Base-by-base conservation (phyloP, 2,888 invertebrate species). In the Selenia dentaria region DNA sequence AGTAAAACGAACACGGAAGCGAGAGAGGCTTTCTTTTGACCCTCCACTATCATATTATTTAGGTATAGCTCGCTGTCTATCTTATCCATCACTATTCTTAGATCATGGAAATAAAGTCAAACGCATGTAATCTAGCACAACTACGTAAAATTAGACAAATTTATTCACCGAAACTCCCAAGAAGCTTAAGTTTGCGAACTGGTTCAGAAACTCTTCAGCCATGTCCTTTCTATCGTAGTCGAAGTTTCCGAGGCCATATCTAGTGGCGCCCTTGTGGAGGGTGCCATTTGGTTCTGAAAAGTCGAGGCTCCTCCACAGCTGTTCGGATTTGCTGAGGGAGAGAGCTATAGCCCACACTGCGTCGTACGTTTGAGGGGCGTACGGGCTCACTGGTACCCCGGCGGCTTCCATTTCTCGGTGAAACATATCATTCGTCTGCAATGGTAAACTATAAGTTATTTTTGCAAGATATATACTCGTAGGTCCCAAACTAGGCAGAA, bases 261-360 rank as follows among this genome's bases (percentile, higher is more conserved):
- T 78, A 35, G 22, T 26, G 43, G 16, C 42, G 36, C 52, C 54
- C 40, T 37, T 59, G 2, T 54, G 53, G 0, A 60, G 51, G 55
- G 83, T 74, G 25, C 70, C 65, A 32, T 79, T 72, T 2, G 51
- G 54, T 2, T 59, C 63, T 2, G 42, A 49, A 6, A 52, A 50
- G n/a, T 59, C 79, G 33, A 53, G 69, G 59, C 71, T 82, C 9
- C 87, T 87, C 91, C 93, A 93, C 35, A 91, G 82, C 11, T 89
- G 83, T 65, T 95, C 93, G 0, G 94, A 93, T 46, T 92, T 92
- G 47, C 92, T 91, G 38, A 98, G 77, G 0, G 96, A 94, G 13
- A 96, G 72, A 0, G 97, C 97, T 62, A 97, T 96, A 0, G 97
- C 94, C 97, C 97, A 98, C 0, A 98, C 94, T 0, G 97, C 97